Conservation (phyloP, 1,140 invertebrate species). For the Drosophila ananassae region DNA sequence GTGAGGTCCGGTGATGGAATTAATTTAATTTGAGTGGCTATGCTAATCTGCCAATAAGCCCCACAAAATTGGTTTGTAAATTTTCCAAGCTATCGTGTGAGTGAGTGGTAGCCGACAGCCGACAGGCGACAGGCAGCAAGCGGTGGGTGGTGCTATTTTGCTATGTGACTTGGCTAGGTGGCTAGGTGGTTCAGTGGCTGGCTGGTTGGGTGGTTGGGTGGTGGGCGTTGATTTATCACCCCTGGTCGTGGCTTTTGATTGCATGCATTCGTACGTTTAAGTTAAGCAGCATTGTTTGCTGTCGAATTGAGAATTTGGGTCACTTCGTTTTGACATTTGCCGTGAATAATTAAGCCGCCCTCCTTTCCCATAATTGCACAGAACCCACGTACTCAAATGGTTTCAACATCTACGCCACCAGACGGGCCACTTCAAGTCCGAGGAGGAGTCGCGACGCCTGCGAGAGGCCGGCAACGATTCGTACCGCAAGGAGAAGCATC, state of each 20-base stretch:
- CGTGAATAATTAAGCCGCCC: slow-evolving; percentile 64
- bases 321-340: slow-evolving; percentile 59
- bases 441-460: slow-evolving; percentile 68
- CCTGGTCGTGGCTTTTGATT: slow-evolving; percentile 23
- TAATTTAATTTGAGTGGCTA: slow-evolving; percentile 40
- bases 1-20: slow-evolving; percentile 14
- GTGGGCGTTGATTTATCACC: slow-evolving; percentile 29
- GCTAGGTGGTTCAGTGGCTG: too few species aligned
- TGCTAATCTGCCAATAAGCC: slow-evolving; percentile 29
- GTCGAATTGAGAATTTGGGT: slow-evolving; percentile 54
- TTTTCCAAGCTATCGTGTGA: slow-evolving; percentile 2
- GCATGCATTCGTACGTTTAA: slow-evolving; percentile 58
- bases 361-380: slow-evolving; percentile 20
- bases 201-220: not conserved
- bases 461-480: slow-evolving; percentile 72
- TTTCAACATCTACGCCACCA: slow-evolving; percentile 68
- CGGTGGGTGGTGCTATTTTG: too few species aligned
- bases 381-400: slow-evolving; percentile 70
- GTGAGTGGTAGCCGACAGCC: not conserved
- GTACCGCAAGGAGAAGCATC: slow-evolving; percentile 68
- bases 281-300: slow-evolving; percentile 58
- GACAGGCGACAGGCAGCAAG: too few species aligned
- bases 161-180: not conserved
- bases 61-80: slow-evolving; percentile 30
- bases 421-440: slow-evolving; percentile 66